A percentile compares a stretch with the other conserved stretches of the same genome.
Evolutionary conservation across 2,797 vertebrate genomes (phyloP).

Genomic region (Malacoctenus gilli): DNA sequence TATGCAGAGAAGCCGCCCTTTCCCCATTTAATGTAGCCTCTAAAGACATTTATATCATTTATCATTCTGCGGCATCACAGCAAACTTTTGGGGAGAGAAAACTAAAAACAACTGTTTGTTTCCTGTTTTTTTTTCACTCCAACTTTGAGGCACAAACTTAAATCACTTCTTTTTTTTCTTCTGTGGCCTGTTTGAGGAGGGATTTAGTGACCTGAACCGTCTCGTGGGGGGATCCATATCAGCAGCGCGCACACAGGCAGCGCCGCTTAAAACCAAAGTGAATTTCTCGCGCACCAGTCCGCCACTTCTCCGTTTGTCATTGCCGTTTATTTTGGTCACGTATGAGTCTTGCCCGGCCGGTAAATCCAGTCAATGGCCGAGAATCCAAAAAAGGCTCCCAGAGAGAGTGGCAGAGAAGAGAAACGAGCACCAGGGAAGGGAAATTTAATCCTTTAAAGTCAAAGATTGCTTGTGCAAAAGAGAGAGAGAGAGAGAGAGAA

Average conservation of each 20-base stretch:
- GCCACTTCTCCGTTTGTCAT: constrained; percentile 38
- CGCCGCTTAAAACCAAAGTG: constrained; percentile 34
- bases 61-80: constrained; percentile 66
- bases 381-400: constrained; percentile 29
- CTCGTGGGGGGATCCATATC: constrained; percentile 72
- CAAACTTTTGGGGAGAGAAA: constrained; percentile 37
- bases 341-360: constrained; percentile 39
- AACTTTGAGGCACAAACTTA: constrained; percentile 46
- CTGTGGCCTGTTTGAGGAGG: constrained; percentile 50
- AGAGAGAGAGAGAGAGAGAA: constrained; percentile 25
- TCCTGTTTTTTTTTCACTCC: constrained; percentile 23
- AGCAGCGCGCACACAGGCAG: constrained; percentile 58
- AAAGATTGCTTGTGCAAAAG: too few relatives aligned
- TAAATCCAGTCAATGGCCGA: constrained; percentile 53
- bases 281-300: constrained; percentile 21
- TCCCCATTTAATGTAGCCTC: constrained; percentile 74
- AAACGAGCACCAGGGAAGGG: constrained; percentile 22
- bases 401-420: constrained; percentile 36
- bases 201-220: constrained; percentile 62
- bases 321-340: constrained; percentile 46
- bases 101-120: constrained; percentile 52
- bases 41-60: constrained; percentile 70
- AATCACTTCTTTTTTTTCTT: constrained; percentile 30
- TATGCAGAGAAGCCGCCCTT: constrained; percentile 55
- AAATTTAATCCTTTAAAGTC: too few relatives aligned